phyloP scores from a whole-genome alignment of 1,140 invertebrate genomes.

The Leptinotarsa undecemlineata region DNA sequence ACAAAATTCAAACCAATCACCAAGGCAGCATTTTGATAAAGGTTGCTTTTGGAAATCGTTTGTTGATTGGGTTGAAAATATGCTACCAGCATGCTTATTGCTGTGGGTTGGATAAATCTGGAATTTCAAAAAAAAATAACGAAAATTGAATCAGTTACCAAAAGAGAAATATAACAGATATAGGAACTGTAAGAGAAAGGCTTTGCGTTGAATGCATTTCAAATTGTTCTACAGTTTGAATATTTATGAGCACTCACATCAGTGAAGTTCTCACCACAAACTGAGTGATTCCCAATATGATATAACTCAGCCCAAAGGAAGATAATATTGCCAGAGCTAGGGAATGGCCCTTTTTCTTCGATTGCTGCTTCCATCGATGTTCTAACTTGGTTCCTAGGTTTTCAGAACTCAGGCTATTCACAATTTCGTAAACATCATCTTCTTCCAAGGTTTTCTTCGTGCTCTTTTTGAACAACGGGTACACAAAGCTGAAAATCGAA shows the following conservation, averaged over 20 bases:
- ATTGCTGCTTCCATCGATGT: constrained; percentile 46
- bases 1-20: constrained; percentile 63
- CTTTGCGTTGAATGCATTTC: no score
- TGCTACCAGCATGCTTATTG: constrained; percentile 68
- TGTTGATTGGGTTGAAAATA: constrained; percentile 65
- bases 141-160: no score
- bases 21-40: constrained; percentile 69
- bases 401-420: constrained; percentile 39
- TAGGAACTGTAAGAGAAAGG: no score
- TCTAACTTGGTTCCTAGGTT: constrained; percentile 45
- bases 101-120: constrained; percentile 45
- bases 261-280: constrained; percentile 60
- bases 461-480: constrained; percentile 42
- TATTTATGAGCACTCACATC: constrained; percentile 54
- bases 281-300: constrained; percentile 45
- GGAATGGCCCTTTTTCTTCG: not conserved
- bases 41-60: constrained; percentile 57
- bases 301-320: constrained; percentile 29
- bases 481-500: constrained; percentile 41
- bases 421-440: constrained; percentile 55
- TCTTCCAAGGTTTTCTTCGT: constrained; percentile 42
- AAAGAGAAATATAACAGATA: no score
- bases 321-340: not conserved
- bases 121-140: not conserved
- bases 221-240: no score